A percentile compares a stretch with the other conserved stretches of the same genome.
Conservation (phyloP, 2,888 invertebrate genomes). For the Tetramorium bicarinatum region DNA sequence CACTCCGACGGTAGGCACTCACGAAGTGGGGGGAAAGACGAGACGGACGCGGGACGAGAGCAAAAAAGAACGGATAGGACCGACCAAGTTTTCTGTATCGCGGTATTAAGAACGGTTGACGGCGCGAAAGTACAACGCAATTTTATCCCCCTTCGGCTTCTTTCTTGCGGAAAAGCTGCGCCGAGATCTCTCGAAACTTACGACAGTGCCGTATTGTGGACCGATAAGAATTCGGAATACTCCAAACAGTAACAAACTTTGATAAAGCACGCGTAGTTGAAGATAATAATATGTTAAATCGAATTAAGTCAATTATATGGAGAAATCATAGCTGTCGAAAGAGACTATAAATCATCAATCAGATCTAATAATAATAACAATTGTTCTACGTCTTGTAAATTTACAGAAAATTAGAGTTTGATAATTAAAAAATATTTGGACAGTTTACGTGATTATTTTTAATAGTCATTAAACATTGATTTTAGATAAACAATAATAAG, state of each 20-base stretch:
- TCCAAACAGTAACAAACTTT: slow-evolving; percentile 16
- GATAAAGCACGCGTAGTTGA: background rate
- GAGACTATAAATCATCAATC: background rate
- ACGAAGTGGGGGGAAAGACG: slow-evolving; percentile 7
- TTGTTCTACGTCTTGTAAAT: background rate
- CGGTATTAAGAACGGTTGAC: slow-evolving; percentile 64
- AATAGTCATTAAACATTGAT: background rate
- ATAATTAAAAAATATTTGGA: background rate
- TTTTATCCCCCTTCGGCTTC: slow-evolving; percentile 46
- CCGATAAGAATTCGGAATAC: slow-evolving; percentile 16
- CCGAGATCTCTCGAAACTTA: slow-evolving; percentile 38
- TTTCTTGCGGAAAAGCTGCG: slow-evolving; percentile 34
- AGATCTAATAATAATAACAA: background rate
- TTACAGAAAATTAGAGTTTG: background rate
- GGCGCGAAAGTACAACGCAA: slow-evolving; percentile 59
- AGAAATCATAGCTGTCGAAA: background rate
- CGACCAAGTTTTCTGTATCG: slow-evolving; percentile 63
- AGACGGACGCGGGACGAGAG: slow-evolving; percentile 4
- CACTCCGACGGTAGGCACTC: slow-evolving; percentile 59
- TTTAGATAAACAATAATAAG: background rate
- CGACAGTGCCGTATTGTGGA: slow-evolving; percentile 32
- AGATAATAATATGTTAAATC: slow-evolving; percentile 18
- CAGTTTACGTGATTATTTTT: background rate
- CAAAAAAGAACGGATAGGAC: slow-evolving; percentile 28
- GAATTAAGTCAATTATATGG: slow-evolving; percentile 12